Conservation (phyloP, 2,888 invertebrate genomes). For the Erannis defoliaria region DNA sequence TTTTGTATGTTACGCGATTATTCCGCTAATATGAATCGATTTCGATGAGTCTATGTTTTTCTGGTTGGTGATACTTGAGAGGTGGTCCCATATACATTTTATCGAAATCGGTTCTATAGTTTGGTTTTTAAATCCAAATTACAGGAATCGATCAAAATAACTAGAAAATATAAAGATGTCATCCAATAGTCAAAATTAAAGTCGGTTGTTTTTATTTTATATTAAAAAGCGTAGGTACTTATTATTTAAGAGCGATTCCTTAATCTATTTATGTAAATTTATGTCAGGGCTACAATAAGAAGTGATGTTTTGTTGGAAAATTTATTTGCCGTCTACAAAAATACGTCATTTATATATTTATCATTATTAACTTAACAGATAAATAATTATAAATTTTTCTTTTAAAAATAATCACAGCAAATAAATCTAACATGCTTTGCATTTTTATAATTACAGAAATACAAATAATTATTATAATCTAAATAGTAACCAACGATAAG, state of each 20-base stretch:
- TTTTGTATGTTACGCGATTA: too few species aligned
- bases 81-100: too few species aligned
- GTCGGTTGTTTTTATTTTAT: too few species aligned
- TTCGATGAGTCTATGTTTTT: too few species aligned
- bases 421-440: slow-evolving; percentile 46
- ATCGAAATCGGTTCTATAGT: too few species aligned
- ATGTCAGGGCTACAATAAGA: slow-evolving; percentile 40
- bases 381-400: slow-evolving; percentile 47
- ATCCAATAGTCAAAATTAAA: too few species aligned
- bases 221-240: too few species aligned
- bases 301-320: slow-evolving; percentile 51
- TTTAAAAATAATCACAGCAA: slow-evolving; percentile 58
- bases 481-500: slow-evolving; percentile 12
- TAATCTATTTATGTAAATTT: slow-evolving; percentile 50
- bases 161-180: too few species aligned
- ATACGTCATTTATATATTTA: slow-evolving; percentile 60
- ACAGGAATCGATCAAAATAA: too few species aligned
- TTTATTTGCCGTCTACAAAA: slow-evolving; percentile 73
- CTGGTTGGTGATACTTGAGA: too few species aligned
- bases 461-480: slow-evolving; percentile 1
- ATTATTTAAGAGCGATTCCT: slow-evolving; percentile 41
- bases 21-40: too few species aligned
- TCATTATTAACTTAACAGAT: slow-evolving; percentile 41
- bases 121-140: too few species aligned
- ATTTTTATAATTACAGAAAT: slow-evolving; percentile 21